These are phyloP conservation scores for Fratercula arctica DNA, from an alignment of 2,797 vertebrate genomes.

Conservation along the genomic window DNA sequence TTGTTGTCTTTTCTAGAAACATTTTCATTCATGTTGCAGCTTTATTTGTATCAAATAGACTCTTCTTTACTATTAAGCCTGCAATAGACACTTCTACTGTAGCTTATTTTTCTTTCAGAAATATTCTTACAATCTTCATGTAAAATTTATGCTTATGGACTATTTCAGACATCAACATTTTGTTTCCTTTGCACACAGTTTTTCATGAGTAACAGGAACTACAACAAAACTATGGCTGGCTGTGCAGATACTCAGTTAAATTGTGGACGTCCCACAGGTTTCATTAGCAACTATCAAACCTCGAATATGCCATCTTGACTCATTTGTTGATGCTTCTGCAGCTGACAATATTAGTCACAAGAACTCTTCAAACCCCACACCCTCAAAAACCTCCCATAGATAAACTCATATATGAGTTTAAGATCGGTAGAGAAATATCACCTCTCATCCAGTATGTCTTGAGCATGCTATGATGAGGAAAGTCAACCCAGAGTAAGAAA, in stretches of 20 bases:
- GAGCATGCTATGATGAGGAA: not conserved
- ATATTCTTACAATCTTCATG: not conserved
- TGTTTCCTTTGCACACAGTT: fast-evolving
- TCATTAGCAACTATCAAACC: not conserved
- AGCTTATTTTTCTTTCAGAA: not conserved
- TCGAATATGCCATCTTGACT: not conserved
- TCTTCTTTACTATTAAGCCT: not conserved
- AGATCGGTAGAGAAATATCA: not conserved
- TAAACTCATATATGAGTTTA: not conserved
- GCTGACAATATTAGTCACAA: not conserved
- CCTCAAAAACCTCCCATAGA: not conserved
- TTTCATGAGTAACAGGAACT: not conserved
- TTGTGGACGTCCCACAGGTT: not conserved
- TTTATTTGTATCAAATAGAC: not conserved
- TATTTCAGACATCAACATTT: fast-evolving
- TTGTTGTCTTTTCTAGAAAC: not conserved
- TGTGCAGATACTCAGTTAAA: not conserved
- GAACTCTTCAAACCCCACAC: not conserved
- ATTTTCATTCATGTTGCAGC: not conserved
- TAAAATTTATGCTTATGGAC: not conserved
- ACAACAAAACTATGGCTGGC: not conserved
- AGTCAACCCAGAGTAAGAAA: not conserved
- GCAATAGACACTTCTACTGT: not conserved
- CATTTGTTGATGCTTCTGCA: not conserved
- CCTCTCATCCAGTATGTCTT: not conserved